Conservation (phyloP, 2,888 invertebrate species). For the Drosophila mettleri region DNA sequence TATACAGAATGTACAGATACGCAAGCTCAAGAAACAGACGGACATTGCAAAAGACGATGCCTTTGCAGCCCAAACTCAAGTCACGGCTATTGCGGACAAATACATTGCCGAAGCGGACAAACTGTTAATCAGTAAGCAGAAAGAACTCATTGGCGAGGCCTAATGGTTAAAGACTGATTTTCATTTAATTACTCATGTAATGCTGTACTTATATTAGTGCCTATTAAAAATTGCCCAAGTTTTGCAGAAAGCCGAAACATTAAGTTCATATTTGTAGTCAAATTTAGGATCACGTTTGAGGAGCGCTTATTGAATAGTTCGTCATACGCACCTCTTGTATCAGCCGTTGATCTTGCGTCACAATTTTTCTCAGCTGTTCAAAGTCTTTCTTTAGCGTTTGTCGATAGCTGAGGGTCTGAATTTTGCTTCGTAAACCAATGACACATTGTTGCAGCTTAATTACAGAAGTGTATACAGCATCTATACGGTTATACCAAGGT, state of each 20-base stretch:
- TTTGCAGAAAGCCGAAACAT: no score
- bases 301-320: not conserved
- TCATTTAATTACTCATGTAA: slow-evolving; percentile 8
- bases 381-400: slow-evolving; percentile 78
- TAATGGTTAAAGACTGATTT: slow-evolving; percentile 57
- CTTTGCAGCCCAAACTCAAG: slow-evolving; percentile 89
- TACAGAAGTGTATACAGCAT: slow-evolving; percentile 75
- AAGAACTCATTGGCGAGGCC: slow-evolving; percentile 89
- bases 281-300: not conserved
- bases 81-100: slow-evolving; percentile 89
- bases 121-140: slow-evolving; percentile 89
- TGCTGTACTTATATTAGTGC: slow-evolving; percentile 30
- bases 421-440: slow-evolving; percentile 79
- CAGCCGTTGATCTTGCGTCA: slow-evolving; percentile 67
- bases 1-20: slow-evolving; percentile 90
- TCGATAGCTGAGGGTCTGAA: slow-evolving; percentile 78
- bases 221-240: slow-evolving; percentile 5
- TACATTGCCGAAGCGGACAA: slow-evolving; percentile 89
- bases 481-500: slow-evolving; percentile 82
- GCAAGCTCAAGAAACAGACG: slow-evolving; percentile 89
- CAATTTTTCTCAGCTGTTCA: slow-evolving; percentile 71
- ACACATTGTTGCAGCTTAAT: slow-evolving; percentile 79
- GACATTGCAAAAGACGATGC: slow-evolving; percentile 90
- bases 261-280: no score
- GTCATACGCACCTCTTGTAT: slow-evolving; percentile 69